Evolutionary conservation across 2,888 invertebrate genomes (phyloP).

Genomic region (Gortyna flavago): DNA sequence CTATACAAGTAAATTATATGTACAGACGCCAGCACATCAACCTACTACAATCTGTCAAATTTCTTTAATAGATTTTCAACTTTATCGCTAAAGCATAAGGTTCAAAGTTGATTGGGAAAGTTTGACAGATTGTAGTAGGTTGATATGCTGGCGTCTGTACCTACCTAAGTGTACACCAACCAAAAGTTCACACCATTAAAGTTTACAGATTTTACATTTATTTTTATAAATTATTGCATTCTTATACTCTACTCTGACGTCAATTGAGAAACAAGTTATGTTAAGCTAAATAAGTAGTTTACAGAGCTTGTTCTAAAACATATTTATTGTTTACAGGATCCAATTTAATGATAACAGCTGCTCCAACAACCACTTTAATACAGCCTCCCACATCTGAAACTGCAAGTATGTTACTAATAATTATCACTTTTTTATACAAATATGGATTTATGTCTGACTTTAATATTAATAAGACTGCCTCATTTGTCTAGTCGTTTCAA

Average conservation of each 20-base stretch:
- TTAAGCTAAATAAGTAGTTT: background rate
- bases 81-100: no score
- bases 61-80: no score
- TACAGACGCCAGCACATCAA: no score
- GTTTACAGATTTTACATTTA: no score
- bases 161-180: no score
- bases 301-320: background rate
- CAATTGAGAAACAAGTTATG: slow-evolving; percentile 17
- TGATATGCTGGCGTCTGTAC: no score
- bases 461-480: background rate
- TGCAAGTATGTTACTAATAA: slow-evolving; percentile 67
- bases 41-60: no score
- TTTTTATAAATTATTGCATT: no score
- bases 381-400: slow-evolving; percentile 66
- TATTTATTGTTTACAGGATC: slow-evolving; percentile 71
- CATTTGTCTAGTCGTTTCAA: background rate
- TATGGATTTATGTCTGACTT: background rate
- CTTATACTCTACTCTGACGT: slow-evolving; percentile 13
- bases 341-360: slow-evolving; percentile 71
- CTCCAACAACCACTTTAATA: slow-evolving; percentile 65
- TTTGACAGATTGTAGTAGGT: no score
- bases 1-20: no score
- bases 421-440: background rate
- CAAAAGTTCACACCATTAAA: no score
- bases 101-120: no score